Conservation (phyloP, 2,888 invertebrate genomes). For the Synanthedon vespiformis region DNA sequence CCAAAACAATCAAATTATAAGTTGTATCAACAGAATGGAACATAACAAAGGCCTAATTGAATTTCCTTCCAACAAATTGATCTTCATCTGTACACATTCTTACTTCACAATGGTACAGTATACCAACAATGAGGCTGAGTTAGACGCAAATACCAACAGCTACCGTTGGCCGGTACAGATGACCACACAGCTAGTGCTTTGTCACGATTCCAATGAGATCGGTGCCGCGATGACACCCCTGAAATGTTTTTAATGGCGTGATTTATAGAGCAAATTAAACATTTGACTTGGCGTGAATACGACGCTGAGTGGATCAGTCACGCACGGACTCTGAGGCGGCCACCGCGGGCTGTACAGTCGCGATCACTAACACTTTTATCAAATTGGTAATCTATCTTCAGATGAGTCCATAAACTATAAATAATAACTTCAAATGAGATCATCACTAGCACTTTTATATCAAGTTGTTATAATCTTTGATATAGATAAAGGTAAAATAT, state of each 20-base stretch:
- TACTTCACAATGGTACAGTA: conserved; percentile 29
- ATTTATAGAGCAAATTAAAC: conserved; percentile 71
- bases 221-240: conserved; percentile 66
- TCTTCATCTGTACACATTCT: conserved; percentile 39
- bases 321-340: conserved; percentile 49
- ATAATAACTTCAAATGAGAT: no score
- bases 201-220: conserved; percentile 66
- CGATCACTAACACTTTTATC: background rate
- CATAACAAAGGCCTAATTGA: conserved; percentile 13
- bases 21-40: conserved; percentile 7
- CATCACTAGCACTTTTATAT: no score
- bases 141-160: conserved; percentile 30
- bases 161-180: conserved; percentile 5
- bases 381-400: no score
- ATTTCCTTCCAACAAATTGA: conserved; percentile 44
- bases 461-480: no score
- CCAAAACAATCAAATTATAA: conserved; percentile 9
- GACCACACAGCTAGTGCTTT: conserved; percentile 53
- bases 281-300: conserved; percentile 70
- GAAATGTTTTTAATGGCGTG: conserved; percentile 68
- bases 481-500: no score
- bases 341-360: conserved; percentile 10
- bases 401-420: no score
- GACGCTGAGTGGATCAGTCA: conserved; percentile 65
- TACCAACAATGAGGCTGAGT: conserved; percentile 29